phyloP scores from a whole-genome alignment of 2,113 vertebrate species.

The Bungarus multicinctus region DNA sequence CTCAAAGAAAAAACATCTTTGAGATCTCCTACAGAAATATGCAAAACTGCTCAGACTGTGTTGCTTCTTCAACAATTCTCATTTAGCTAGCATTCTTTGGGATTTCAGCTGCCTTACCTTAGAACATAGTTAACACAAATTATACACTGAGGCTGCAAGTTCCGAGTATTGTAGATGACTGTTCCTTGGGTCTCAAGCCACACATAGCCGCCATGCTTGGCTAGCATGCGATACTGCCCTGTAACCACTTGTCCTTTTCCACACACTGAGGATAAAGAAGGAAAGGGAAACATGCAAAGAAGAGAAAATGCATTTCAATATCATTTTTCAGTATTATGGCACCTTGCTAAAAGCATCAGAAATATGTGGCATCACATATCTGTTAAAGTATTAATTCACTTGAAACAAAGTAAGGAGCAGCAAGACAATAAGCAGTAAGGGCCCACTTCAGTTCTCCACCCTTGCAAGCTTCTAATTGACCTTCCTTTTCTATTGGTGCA shows the following conservation, averaged over 20 bases:
- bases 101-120: slow-evolving; percentile 73
- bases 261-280: slow-evolving; percentile 74
- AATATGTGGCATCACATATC: background rate
- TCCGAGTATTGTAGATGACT: slow-evolving; percentile 81
- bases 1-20: background rate
- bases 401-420: background rate
- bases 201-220: slow-evolving; percentile 88
- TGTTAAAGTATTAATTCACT: background rate
- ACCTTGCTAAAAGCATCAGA: background rate
- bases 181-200: slow-evolving; percentile 95
- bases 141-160: slow-evolving; percentile 86
- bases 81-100: background rate
- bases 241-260: slow-evolving; percentile 90
- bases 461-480: background rate
- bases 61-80: background rate
- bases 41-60: background rate
- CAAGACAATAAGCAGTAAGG: background rate
- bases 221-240: slow-evolving; percentile 90
- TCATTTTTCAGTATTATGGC: background rate
- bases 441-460: background rate
- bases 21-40: background rate
- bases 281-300: slow-evolving; percentile 28
- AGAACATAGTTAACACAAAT: slow-evolving; percentile 91
- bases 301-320: slow-evolving; percentile 4
- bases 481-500: background rate